These are phyloP conservation scores for Alosa sapidissima DNA, from an alignment of 2,797 vertebrate genomes.

Conservation along the genomic window DNA sequence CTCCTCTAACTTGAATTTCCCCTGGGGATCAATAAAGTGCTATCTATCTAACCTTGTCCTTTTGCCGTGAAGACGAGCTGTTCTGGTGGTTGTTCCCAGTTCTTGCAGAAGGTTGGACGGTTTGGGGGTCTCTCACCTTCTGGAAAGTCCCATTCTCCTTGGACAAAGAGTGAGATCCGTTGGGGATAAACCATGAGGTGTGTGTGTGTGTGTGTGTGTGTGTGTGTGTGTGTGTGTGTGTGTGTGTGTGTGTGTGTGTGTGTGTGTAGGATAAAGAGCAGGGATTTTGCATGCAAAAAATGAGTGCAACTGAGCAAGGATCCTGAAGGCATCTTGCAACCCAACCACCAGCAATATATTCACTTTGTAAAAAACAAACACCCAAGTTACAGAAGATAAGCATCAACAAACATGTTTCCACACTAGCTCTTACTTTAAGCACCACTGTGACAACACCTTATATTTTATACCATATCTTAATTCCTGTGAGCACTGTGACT, in stretches of 20 bases:
- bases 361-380: background rate
- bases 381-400: background rate
- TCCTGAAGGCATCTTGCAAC: background rate
- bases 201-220: background rate
- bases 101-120: background rate
- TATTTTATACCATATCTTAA: background rate
- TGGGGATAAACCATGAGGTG: background rate
- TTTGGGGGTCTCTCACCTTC: background rate
- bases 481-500: background rate
- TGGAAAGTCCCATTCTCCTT: background rate
- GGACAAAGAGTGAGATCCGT: constrained; percentile 6
- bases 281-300: background rate
- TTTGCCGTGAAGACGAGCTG: background rate
- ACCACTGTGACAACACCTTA: background rate
- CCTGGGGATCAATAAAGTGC: too few relatives aligned
- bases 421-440: background rate
- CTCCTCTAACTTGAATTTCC: too few relatives aligned
- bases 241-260: background rate
- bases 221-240: background rate
- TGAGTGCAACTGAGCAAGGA: background rate
- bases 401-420: background rate
- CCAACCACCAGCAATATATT: background rate
- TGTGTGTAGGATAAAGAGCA: background rate
- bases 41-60: too few relatives aligned
- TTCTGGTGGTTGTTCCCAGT: background rate